Conservation (phyloP, 1,140 invertebrate genomes). For the Pseudomyrmex pallidus region DNA sequence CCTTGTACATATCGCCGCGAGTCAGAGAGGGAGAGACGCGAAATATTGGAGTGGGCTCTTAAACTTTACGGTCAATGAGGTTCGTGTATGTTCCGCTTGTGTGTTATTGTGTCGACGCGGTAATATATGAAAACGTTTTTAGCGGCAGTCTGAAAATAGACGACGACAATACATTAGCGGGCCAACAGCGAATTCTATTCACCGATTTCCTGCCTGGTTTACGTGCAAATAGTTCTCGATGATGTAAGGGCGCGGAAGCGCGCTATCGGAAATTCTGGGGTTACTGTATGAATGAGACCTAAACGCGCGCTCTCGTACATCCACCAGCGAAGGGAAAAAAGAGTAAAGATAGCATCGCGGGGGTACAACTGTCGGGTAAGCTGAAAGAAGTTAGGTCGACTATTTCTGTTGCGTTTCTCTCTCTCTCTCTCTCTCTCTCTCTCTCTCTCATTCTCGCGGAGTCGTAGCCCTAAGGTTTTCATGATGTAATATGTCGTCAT, state of each 20-base stretch:
- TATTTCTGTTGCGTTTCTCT: conserved; percentile 70
- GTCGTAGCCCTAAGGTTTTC: conserved; percentile 62
- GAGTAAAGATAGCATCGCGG: conserved; percentile 75
- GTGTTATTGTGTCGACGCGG: conserved; percentile 29
- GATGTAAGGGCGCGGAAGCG: conserved; percentile 3
- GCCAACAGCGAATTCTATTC: conserved; percentile 34
- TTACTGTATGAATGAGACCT: conserved; percentile 65
- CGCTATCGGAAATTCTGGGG: not conserved
- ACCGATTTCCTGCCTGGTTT: conserved; percentile 37
- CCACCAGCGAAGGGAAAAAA: conserved; percentile 63
- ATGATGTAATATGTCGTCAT: conserved; percentile 57
- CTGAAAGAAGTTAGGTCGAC: conserved; percentile 70
- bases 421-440: conserved; percentile 48
- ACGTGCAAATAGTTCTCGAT: not conserved
- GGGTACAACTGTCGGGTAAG: conserved; percentile 69
- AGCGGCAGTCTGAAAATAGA: conserved; percentile 35
- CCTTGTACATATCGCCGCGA: conserved; percentile 38
- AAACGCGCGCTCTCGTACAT: conserved; percentile 43
- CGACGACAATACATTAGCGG: conserved; percentile 39
- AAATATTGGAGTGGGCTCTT: conserved; percentile 35
- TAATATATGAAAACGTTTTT: conserved; percentile 22
- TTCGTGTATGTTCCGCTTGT: not conserved
- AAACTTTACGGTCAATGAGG: conserved; percentile 44
- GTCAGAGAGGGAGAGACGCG: conserved; percentile 13
- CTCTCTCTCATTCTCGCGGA: conserved; percentile 53